Percentiles rank a stretch among this genome's conserved stretches.
Evolutionary conservation across 2,113 vertebrate genomes (phyloP).

Genomic region (Odontophorus gujanensis): DNA sequence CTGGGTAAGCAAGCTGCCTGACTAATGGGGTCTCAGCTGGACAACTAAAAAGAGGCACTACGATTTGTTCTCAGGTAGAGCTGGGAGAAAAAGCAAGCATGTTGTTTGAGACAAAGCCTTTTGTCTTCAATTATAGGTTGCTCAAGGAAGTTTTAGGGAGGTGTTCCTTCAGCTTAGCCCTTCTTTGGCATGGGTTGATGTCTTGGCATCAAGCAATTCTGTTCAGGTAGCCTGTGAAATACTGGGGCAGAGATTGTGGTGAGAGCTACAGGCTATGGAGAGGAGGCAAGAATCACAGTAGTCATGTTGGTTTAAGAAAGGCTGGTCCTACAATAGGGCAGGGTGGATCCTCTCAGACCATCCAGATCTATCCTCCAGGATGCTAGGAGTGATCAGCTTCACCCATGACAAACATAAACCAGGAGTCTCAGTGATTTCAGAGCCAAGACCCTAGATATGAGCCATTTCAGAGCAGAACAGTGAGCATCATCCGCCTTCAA

Average conservation of each 20-base stretch:
- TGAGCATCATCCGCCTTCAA: not conserved
- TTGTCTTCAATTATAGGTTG: not conserved
- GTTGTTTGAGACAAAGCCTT: not conserved
- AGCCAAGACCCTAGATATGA: not conserved
- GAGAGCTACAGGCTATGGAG: not conserved
- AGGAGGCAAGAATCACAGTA: not conserved
- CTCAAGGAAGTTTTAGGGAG: not conserved
- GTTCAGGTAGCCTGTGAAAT: not conserved
- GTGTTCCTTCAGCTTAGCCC: not conserved
- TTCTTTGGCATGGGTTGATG: not conserved
- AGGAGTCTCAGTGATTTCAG: not conserved
- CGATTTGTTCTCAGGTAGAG: no score
- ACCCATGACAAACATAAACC: not conserved
- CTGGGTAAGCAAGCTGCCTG: conserved; percentile 78
- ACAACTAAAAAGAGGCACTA: not conserved
- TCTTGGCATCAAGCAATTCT: not conserved
- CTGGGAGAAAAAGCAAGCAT: not conserved
- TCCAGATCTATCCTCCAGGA: not conserved
- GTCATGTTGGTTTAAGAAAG: not conserved
- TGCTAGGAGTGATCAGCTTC: not conserved
- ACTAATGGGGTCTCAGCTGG: not conserved
- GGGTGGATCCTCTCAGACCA: not conserved
- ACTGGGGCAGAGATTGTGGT: not conserved
- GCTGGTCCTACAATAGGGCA: not conserved
- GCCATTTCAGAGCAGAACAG: not conserved